Evolutionary conservation across 1,140 invertebrate species (phyloP).

Genomic region (Danaus melanippus): DNA sequence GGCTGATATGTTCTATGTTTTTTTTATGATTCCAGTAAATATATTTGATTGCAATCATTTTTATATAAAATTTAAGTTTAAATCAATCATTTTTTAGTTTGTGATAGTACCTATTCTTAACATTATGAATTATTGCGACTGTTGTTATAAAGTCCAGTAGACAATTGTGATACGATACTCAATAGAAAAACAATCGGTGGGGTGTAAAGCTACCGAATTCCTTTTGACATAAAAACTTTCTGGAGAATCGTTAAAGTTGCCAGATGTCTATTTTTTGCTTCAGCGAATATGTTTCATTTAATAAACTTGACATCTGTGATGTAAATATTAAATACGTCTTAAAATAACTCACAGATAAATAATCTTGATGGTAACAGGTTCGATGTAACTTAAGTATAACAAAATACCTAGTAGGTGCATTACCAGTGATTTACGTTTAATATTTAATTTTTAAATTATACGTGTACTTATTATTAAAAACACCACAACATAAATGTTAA

Average conservation of each 20-base stretch:
- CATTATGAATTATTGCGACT: neutral
- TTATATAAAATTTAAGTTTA: neutral
- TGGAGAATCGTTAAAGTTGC: constrained; percentile 47
- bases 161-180: constrained; percentile 18
- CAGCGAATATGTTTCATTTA: constrained; percentile 2
- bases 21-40: constrained; percentile 33
- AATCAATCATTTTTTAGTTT: neutral
- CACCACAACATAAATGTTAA: too few species aligned
- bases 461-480: too few species aligned
- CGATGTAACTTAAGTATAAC: too few species aligned
- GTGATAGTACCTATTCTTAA: neutral
- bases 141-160: constrained; percentile 20
- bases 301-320: constrained; percentile 28
- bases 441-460: too few species aligned
- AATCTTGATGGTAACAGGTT: too few species aligned
- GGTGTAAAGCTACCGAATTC: constrained; percentile 60
- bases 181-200: constrained; percentile 24
- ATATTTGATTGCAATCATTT: constrained; percentile 25
- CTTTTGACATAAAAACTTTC: constrained; percentile 38
- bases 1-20: constrained; percentile 43
- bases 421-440: too few species aligned
- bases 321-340: too few species aligned
- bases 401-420: too few species aligned
- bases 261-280: constrained; percentile 59
- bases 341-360: too few species aligned